These are phyloP conservation scores for Procavia capensis DNA, from an alignment of 2,113 vertebrate species.

Conservation along the genomic window DNA sequence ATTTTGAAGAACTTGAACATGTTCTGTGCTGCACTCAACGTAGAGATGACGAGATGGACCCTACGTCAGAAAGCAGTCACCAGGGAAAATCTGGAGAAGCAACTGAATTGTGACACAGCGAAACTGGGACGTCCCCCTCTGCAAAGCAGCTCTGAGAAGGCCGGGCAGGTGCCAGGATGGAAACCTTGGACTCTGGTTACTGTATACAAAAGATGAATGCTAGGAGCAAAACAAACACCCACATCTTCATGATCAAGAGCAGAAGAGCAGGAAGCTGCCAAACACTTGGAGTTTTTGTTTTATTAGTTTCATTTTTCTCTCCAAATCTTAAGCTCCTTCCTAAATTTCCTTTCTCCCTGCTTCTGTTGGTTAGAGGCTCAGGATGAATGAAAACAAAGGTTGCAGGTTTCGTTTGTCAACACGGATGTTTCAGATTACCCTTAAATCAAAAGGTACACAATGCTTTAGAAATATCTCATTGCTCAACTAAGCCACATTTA, in stretches of 20 bases:
- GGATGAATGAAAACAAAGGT: not conserved
- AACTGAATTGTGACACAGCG: not conserved
- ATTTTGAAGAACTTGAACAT: not conserved
- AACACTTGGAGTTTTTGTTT: not conserved
- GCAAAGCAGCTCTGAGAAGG: conserved; percentile 9
- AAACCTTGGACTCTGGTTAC: conserved; percentile 31
- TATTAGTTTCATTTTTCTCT: conserved; percentile 19
- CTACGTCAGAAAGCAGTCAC: not conserved
- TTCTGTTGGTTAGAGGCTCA: not conserved
- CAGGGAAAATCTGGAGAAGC: not conserved
- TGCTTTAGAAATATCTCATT: conserved; percentile 33
- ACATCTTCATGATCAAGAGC: conserved; percentile 4
- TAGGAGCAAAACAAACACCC: conserved; percentile 67
- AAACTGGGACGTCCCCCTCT: not conserved
- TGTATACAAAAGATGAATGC: conserved; percentile 65
- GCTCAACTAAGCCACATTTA: not conserved
- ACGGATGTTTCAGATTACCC: not conserved
- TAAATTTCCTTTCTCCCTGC: not conserved
- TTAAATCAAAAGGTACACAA: not conserved
- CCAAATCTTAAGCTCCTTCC: not conserved
- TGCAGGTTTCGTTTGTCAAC: conserved; percentile 15
- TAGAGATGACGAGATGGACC: not conserved
- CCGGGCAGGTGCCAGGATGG: conserved; percentile 28
- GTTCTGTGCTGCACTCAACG: not conserved
- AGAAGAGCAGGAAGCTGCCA: not conserved